Evolutionary conservation across 2,888 invertebrate species (phyloP), one percentile per base, ranked within the genome.

Genomic region (Microplitis deprimator): DNA sequence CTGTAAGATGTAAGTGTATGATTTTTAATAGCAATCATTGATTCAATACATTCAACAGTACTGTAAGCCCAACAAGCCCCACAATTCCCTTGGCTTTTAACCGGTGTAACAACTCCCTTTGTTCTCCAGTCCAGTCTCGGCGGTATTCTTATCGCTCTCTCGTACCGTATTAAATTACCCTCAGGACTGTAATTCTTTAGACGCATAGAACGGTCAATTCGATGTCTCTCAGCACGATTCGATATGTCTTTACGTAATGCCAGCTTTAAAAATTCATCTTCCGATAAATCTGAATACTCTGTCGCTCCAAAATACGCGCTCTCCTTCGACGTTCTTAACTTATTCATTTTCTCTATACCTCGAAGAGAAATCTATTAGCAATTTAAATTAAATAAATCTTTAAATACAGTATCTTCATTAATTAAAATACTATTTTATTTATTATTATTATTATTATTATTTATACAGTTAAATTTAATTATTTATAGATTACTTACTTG

Each of bases 61-160:
- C 95, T 95, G 89, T 96, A 96, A 0, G 96, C 96, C 96, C 96
- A 96, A 88, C 96, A 96, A 0, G 96, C 96, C 1, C 96, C 96
- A 89, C 96, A 96, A 8, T 91, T 84, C 10, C 93, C 93, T 89
- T 96, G 96, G 88, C 94, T 93, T 73, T 92, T 92, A 0, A 96
- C 92, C 0, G 92, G 90, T 1, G 94, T 92, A 1, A 96, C 90
- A 8, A 93, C 92, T 39, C 93, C 93, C 84, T 93, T 93, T 0
- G 91, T 88, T 82, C 94, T 91, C 95, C 95, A 95, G 89, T 85
- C 91, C 84, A 87, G 85, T 82, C 85, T 89, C n/a, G 71, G 8
- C n/a, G 88, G 88, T 74, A 87, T 73, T n/a, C 74, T 79, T 2
- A 65, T 50, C 6, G 85, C 79, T 79, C 87, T 85, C 75, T 80